A percentile compares a stretch with the other conserved stretches of the same genome.
Evolutionary conservation across 2,797 vertebrate genomes (phyloP).

Genomic region (Glossophaga mutica): DNA sequence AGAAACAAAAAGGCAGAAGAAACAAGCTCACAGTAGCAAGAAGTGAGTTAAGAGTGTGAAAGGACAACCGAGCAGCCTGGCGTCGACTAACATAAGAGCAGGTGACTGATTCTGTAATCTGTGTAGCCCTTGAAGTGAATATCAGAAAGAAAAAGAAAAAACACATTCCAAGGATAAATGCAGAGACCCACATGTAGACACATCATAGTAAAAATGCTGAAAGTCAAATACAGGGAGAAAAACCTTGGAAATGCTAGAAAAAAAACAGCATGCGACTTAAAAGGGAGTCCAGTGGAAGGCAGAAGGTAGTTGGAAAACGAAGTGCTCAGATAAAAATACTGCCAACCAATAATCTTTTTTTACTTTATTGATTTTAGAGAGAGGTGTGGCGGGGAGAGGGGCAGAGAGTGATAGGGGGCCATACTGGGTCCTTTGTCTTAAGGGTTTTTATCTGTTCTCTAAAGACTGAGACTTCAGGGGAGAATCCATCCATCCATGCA

Average conservation of each 20-base stretch:
- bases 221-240: not conserved
- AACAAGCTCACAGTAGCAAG: not conserved
- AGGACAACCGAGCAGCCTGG: not conserved
- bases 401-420: no score
- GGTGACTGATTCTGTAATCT: not conserved
- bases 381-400: no score
- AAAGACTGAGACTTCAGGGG: no score
- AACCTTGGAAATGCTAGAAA: not conserved
- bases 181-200: not conserved
- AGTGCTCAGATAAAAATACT: not conserved
- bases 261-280: not conserved
- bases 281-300: not conserved
- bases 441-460: no score
- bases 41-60: not conserved
- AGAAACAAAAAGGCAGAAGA: not conserved
- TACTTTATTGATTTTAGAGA: no score
- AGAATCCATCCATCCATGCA: no score
- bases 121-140: not conserved
- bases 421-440: no score
- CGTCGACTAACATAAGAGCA: not conserved
- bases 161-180: not conserved
- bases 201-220: not conserved
- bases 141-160: not conserved
- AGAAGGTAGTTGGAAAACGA: not conserved
- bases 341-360: not conserved